These are phyloP conservation scores for Leucoptera coffeella DNA, from an alignment of 2,888 invertebrate genomes.

Conservation along the genomic window DNA sequence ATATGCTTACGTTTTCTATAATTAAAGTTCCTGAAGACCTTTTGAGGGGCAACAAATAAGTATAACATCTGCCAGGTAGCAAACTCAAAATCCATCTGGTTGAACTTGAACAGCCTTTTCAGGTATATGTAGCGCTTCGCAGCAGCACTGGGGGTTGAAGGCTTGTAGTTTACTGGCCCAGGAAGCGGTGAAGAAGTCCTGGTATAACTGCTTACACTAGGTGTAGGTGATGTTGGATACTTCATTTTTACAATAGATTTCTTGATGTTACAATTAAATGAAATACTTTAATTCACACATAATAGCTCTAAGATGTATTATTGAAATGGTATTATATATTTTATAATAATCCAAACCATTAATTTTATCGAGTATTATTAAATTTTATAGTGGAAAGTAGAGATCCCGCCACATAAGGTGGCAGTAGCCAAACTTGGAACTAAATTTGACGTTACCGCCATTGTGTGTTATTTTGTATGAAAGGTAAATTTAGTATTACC, in stretches of 20 bases:
- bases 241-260: conserved; percentile 39
- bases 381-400: no score
- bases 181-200: conserved; percentile 62
- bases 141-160: conserved; percentile 70
- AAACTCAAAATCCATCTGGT: conserved; percentile 99
- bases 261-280: no score
- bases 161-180: conserved; percentile 61
- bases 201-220: conserved; percentile 33
- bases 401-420: no score
- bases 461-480: no score
- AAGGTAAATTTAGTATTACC: no score
- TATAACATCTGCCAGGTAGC: conserved; percentile 99
- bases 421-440: no score
- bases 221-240: conserved; percentile 57
- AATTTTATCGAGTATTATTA: no score
- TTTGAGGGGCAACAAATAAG: conserved; percentile 88
- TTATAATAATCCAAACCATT: no score
- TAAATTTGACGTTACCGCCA: no score
- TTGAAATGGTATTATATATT: no score
- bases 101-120: conserved; percentile 77
- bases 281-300: no score
- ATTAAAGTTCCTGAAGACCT: conserved; percentile 94
- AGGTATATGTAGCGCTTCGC: conserved; percentile 86
- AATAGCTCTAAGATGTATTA: no score
- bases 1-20: conserved; percentile 87